phyloP scores from a whole-genome alignment of 2,888 invertebrate species.

The Myopa testacea region DNA sequence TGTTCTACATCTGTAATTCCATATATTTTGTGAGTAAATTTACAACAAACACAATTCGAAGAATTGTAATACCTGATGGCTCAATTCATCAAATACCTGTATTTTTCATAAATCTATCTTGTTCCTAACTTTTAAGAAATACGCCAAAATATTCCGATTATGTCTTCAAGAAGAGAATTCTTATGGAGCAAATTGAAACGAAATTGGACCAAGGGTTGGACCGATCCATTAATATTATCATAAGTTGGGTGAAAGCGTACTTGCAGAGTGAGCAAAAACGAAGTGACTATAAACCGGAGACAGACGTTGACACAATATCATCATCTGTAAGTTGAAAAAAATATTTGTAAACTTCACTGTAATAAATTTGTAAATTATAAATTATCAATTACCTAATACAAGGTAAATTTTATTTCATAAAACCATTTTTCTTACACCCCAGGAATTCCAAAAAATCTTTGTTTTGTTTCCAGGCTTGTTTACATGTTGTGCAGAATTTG shows the following conservation, averaged over 20 bases:
- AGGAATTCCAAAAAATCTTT: not conserved
- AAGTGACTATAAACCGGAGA: conserved; percentile 91
- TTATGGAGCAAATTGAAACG: conserved; percentile 89
- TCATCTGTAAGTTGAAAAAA: conserved; percentile 75
- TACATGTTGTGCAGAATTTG: conserved; percentile 86
- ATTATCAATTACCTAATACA: not conserved
- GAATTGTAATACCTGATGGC: too few relatives aligned
- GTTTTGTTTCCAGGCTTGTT: conserved; percentile 76
- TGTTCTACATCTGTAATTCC: conserved; percentile 91
- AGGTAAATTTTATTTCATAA: not conserved
- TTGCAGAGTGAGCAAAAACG: conserved; percentile 95
- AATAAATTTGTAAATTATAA: too few relatives aligned
- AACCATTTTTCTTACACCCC: not conserved
- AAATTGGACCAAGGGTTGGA: conserved; percentile 92
- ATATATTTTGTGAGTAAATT: conserved; percentile 83
- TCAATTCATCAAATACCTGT: too few relatives aligned
- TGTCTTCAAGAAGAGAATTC: conserved; percentile 84
- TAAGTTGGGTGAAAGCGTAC: conserved; percentile 91
- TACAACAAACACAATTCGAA: not conserved
- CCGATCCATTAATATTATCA: conserved; percentile 86
- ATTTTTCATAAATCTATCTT: too few relatives aligned
- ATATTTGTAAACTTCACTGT: too few relatives aligned
- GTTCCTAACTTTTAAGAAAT: conserved; percentile 72
- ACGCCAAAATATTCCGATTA: conserved; percentile 91
- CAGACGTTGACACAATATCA: conserved; percentile 86